Percentiles rank a stretch among this genome's conserved stretches.
Evolutionary conservation across 1,140 invertebrate species (phyloP).

Genomic region (Trachymyrmex septentrionalis): DNA sequence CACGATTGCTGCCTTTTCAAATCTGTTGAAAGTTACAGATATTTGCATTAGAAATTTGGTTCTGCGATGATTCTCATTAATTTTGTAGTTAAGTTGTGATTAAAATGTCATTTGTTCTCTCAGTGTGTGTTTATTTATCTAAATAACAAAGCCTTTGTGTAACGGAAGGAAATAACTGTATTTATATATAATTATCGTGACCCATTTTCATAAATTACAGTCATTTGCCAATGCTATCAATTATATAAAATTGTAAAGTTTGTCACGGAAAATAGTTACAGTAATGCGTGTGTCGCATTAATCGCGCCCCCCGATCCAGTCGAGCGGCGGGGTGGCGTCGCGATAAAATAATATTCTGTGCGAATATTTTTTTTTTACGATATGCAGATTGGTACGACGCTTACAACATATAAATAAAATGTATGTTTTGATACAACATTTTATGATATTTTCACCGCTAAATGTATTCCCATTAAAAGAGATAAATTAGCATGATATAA

Average conservation of each 20-base stretch:
- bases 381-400: neutral
- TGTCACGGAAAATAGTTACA: conserved; percentile 10
- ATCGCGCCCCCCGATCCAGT: conserved; percentile 20
- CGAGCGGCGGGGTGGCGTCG: conserved; percentile 36
- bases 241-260: conserved; percentile 22
- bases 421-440: conserved; percentile 2
- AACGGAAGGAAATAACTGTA: no score
- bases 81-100: neutral
- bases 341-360: conserved; percentile 24
- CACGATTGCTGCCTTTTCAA: neutral
- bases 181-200: neutral
- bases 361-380: conserved; percentile 23
- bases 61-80: neutral
- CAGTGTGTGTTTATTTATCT: neutral
- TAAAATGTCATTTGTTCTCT: neutral
- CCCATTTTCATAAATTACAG: conserved; percentile 11
- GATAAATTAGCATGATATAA: neutral
- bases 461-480: neutral
- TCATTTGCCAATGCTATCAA: neutral
- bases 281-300: conserved; percentile 23
- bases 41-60: neutral
- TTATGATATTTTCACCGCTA: conserved; percentile 1
- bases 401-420: neutral
- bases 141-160: neutral
- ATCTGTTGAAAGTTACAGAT: neutral